Evolutionary conservation across 2,888 invertebrate species (phyloP).

Genomic region (Ypsolopha sequella): DNA sequence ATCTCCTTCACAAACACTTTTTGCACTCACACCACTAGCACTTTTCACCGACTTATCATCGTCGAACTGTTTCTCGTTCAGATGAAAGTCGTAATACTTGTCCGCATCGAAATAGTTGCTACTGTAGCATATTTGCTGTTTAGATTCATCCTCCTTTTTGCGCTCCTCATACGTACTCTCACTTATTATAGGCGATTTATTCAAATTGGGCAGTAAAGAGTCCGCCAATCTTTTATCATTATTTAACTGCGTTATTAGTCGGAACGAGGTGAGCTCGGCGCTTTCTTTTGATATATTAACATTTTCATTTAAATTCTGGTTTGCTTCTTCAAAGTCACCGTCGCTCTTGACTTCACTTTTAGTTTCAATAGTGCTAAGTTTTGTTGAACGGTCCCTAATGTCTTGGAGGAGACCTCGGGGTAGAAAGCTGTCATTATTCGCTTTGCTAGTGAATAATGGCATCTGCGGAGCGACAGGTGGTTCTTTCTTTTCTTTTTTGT

Average conservation of each 20-base stretch:
- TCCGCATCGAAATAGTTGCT: slow-evolving; percentile 79
- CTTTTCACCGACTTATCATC: slow-evolving; percentile 46
- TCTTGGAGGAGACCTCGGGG: slow-evolving; percentile 77
- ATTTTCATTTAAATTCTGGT: slow-evolving; percentile 60
- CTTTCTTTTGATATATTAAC: slow-evolving; percentile 62
- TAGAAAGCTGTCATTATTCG: slow-evolving; percentile 62
- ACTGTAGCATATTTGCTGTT: slow-evolving; percentile 53
- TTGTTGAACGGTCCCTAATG: slow-evolving; percentile 75
- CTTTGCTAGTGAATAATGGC: slow-evolving; percentile 33
- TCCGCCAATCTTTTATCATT: slow-evolving; percentile 28
- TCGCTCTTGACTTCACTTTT: slow-evolving; percentile 47
- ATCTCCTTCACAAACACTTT: slow-evolving; percentile 48
- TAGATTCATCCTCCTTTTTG: slow-evolving; percentile 61
- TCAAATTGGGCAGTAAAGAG: slow-evolving; percentile 30
- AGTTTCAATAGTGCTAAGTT: slow-evolving; percentile 58
- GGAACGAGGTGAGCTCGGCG: slow-evolving; percentile 62
- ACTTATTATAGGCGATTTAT: slow-evolving; percentile 64
- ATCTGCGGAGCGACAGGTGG: slow-evolving; percentile 44
- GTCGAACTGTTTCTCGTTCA: slow-evolving; percentile 78
- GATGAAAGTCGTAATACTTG: slow-evolving; percentile 85
- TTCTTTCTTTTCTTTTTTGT: slow-evolving; percentile 51
- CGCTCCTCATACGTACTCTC: slow-evolving; percentile 79
- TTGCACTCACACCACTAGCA: slow-evolving; percentile 47
- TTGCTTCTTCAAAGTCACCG: slow-evolving; percentile 35
- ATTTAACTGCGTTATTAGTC: slow-evolving; percentile 63